These are phyloP conservation scores for Aradus depressus DNA, from an alignment of 2,888 invertebrate species.

Conservation along the genomic window DNA sequence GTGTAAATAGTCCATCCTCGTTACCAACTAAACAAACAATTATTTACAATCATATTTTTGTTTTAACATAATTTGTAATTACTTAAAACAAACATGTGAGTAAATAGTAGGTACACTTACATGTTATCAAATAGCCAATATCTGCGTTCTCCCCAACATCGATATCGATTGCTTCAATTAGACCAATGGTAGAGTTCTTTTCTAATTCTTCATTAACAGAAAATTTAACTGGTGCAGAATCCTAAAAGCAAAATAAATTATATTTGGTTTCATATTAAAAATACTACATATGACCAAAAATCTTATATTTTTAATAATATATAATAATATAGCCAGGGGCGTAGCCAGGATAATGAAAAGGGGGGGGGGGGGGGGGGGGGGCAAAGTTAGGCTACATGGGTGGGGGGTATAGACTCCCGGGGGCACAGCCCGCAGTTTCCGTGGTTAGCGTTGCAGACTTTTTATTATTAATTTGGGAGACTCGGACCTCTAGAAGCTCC, in stretches of 20 bases:
- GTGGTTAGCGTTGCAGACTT: too few relatives aligned
- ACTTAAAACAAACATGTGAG: background rate
- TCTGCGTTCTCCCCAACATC: slow-evolving; percentile 64
- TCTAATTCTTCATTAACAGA: slow-evolving; percentile 54
- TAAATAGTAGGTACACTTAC: slow-evolving; percentile 35
- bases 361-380: too few relatives aligned
- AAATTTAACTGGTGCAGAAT: slow-evolving; percentile 52
- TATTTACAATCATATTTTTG: background rate
- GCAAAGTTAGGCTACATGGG: too few relatives aligned
- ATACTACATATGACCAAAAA: background rate
- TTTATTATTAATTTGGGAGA: too few relatives aligned
- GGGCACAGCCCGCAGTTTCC: too few relatives aligned
- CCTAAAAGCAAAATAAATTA: slow-evolving; percentile 38
- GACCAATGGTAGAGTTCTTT: slow-evolving; percentile 53
- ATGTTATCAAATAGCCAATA: slow-evolving; percentile 60
- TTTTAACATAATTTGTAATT: too few relatives aligned
- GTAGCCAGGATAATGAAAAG: too few relatives aligned
- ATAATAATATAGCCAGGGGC: too few relatives aligned
- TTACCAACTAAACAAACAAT: slow-evolving; percentile 47
- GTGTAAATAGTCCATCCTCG: slow-evolving; percentile 49
- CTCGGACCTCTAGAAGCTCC: too few relatives aligned
- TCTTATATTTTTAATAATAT: too few relatives aligned
- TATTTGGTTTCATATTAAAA: background rate
- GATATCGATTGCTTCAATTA: slow-evolving; percentile 57
- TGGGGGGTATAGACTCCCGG: too few relatives aligned